Base-by-base conservation (phyloP, 2,888 invertebrate species). In the Acrobeloides nanus region DNA sequence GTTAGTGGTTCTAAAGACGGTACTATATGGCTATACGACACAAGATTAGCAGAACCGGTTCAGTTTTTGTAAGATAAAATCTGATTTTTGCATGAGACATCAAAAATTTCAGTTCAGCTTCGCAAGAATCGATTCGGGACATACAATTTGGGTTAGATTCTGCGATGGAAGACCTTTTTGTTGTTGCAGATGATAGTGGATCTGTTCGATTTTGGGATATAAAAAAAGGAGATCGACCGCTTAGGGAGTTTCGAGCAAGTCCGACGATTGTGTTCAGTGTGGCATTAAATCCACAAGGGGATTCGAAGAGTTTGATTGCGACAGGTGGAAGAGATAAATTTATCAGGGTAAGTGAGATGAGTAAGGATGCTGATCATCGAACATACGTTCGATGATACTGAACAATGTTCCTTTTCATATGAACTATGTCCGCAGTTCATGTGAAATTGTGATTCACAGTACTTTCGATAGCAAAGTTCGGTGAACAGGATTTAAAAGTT, bases 1-100 rank as follows among this genome's bases (percentile, higher is more conserved):
- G 26, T 58, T 10, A 59, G 58, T 31, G 51, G 57, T 8, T 57
- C 57, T 17, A 57, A 40, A 46, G 55, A 54, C 32, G 41, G 50
- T 5, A 58, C 57, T 18, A 35, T 54, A 25, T 51, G 33, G 37
- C 38, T 54, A 12, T 42, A 54, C 34, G 51, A 57, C 29, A 25
- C 37, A 8, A 32, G 41, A n/a, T 24, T n/a, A 6, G 21, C 10
- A 17, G 26, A 23, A 46, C 48, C 51, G 15, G 25, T 23, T 21
- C 27, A 15, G 5, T 48, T 18, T 49, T 2, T 45, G 21, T 12
- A 12, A 12, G 37, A 35, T 7, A n/a, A 35, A n/a, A n/a, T n/a
- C n/a, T n/a, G n/a, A n/a, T n/a, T n/a, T n/a, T n/a, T n/a, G 45
- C 26, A 23, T 17, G 4, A 10, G 37, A 5, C 24, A 8, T 37